These are phyloP conservation scores for Fringilla coelebs DNA, from an alignment of 2,797 vertebrate species.

Conservation along the genomic window DNA sequence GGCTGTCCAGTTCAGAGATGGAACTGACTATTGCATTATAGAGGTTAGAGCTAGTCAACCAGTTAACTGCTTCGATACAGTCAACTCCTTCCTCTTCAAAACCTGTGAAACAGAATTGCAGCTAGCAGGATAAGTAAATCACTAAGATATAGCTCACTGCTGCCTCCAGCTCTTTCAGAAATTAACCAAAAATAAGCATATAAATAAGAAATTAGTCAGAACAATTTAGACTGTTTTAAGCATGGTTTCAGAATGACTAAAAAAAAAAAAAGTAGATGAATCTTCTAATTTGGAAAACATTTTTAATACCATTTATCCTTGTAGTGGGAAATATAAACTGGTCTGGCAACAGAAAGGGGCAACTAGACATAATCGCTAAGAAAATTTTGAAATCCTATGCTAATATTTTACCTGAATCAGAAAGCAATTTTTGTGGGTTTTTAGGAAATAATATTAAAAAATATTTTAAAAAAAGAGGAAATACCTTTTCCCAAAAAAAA, in stretches of 20 bases:
- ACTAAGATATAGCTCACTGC: background rate
- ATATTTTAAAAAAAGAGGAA: background rate
- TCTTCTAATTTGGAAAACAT: background rate
- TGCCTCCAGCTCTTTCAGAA: background rate
- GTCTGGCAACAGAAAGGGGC: background rate
- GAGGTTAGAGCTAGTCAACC: constrained; percentile 76
- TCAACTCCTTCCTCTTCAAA: constrained; percentile 32
- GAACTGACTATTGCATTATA: constrained; percentile 66
- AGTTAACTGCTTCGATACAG: constrained; percentile 62
- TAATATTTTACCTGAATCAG: background rate
- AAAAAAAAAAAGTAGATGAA: background rate
- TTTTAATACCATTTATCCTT: background rate
- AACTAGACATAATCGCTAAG: background rate
- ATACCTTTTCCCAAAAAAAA: fast-evolving
- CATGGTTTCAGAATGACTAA: background rate
- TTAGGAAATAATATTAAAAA: background rate
- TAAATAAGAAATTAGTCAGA: background rate
- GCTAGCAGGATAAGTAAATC: background rate
- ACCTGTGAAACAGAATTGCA: constrained; percentile 51
- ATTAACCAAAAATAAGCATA: background rate
- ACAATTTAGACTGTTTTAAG: background rate
- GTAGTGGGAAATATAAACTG: background rate
- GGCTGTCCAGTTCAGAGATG: constrained; percentile 71
- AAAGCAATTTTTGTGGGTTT: background rate
- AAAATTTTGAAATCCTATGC: background rate